Conservation (phyloP, 2,113 vertebrate species). For the Zosterops borbonicus region DNA sequence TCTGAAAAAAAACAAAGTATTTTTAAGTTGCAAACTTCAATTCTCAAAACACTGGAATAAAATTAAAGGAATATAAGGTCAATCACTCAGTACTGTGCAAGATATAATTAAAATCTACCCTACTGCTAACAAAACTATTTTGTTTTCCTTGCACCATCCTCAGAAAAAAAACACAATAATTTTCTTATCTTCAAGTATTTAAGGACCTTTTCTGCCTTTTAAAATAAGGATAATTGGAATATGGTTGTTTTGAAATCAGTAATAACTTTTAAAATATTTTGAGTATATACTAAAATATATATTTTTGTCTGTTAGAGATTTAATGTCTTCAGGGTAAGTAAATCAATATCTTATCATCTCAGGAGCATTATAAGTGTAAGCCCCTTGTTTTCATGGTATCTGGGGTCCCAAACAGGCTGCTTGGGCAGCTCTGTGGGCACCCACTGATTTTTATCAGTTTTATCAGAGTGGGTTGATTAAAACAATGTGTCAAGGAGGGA, state of each 20-base stretch:
- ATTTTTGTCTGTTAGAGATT: neutral
- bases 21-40: neutral
- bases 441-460: neutral
- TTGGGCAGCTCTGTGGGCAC: neutral
- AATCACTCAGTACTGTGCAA: neutral
- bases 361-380: neutral
- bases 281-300: neutral
- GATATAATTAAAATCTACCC: neutral
- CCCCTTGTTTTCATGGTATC: neutral
- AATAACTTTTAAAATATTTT: neutral
- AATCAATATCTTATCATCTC: neutral
- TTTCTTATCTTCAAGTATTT: neutral
- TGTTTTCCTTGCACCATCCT: neutral
- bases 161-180: neutral
- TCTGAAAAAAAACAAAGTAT: fast-evolving
- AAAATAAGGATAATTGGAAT: neutral
- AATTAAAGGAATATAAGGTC: neutral
- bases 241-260: neutral
- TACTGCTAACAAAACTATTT: neutral
- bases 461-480: neutral
- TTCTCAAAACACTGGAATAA: neutral
- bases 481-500: neutral
- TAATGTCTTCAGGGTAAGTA: neutral
- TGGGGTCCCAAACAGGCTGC: neutral
- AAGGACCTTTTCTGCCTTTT: neutral